Percentiles rank a stretch among this genome's conserved stretches.
Conservation (phyloP, 2,888 invertebrate species). For the Clanis bilineata region DNA sequence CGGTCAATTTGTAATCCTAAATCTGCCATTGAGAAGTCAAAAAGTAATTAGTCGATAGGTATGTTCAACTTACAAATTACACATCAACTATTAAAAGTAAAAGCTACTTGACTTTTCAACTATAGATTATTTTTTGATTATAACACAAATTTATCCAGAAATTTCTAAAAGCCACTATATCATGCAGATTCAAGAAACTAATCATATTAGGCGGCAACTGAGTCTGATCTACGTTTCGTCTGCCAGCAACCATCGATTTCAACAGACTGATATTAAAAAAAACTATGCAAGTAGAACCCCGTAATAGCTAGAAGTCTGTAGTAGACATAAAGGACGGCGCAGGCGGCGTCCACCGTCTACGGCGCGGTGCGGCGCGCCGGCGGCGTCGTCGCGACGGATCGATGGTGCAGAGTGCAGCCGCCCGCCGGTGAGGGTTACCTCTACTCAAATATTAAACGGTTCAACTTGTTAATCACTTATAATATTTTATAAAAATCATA, state of each 20-base stretch:
- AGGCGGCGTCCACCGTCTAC: conserved; percentile 35
- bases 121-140: too few relatives aligned
- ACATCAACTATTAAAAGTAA: too few relatives aligned
- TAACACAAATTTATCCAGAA: too few relatives aligned
- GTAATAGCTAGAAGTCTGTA: conserved; percentile 15
- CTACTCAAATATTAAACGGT: background rate
- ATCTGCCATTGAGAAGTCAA: too few relatives aligned
- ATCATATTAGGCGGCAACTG: background rate
- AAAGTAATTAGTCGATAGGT: too few relatives aligned
- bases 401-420: conserved; percentile 40
- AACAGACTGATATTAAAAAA: conserved; percentile 17
- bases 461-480: too few relatives aligned
- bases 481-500: too few relatives aligned
- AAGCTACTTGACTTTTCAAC: too few relatives aligned
- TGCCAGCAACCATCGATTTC: background rate
- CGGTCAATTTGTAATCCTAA: too few relatives aligned
- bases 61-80: too few relatives aligned
- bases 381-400: conserved; percentile 59
- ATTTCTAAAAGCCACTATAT: background rate
- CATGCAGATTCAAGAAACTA: background rate
- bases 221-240: background rate
- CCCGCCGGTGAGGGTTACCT: background rate
- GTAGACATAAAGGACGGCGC: conserved; percentile 34
- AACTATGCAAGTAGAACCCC: conserved; percentile 21
- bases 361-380: too few relatives aligned